Evolutionary conservation across 2,888 invertebrate species (phyloP).

Genomic region (Cryptocheilus praepositus): DNA sequence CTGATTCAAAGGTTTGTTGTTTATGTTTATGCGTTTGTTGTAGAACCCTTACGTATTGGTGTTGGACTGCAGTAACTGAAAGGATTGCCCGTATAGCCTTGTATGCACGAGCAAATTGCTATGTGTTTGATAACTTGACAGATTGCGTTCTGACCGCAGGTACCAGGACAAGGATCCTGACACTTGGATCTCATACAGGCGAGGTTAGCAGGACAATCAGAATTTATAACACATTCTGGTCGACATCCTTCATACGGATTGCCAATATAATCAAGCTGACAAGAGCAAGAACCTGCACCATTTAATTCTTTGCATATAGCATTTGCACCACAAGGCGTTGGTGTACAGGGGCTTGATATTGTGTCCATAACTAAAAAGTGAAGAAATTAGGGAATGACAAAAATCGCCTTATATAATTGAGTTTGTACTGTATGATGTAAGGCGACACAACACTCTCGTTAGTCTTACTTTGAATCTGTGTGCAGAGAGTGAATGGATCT

Average conservation of each 20-base stretch:
- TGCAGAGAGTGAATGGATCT: constrained; percentile 77
- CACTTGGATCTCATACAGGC: constrained; percentile 86
- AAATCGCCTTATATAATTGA: neutral
- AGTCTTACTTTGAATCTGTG: constrained; percentile 11
- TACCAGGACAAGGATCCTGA: constrained; percentile 85
- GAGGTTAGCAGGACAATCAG: constrained; percentile 81
- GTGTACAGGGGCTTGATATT: constrained; percentile 78
- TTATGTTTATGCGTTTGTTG: too few species aligned
- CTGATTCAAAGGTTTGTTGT: neutral
- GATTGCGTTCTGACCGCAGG: constrained; percentile 84
- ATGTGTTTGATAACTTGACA: constrained; percentile 86
- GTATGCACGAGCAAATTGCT: constrained; percentile 83
- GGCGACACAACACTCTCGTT: neutral
- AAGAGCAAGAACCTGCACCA: constrained; percentile 81
- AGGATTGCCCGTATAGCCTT: constrained; percentile 84
- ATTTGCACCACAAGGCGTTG: constrained; percentile 81
- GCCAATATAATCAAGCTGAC: constrained; percentile 79
- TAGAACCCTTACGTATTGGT: constrained; percentile 66
- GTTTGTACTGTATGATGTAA: neutral
- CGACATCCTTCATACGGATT: constrained; percentile 85
- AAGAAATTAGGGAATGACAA: constrained; percentile 1
- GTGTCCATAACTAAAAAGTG: constrained; percentile 5
- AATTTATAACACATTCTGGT: constrained; percentile 83
- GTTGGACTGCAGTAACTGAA: constrained; percentile 79
- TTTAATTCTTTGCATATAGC: constrained; percentile 77